These are phyloP conservation scores for Xenus cinereus DNA, from an alignment of 2,113 vertebrate genomes.

Conservation along the genomic window DNA sequence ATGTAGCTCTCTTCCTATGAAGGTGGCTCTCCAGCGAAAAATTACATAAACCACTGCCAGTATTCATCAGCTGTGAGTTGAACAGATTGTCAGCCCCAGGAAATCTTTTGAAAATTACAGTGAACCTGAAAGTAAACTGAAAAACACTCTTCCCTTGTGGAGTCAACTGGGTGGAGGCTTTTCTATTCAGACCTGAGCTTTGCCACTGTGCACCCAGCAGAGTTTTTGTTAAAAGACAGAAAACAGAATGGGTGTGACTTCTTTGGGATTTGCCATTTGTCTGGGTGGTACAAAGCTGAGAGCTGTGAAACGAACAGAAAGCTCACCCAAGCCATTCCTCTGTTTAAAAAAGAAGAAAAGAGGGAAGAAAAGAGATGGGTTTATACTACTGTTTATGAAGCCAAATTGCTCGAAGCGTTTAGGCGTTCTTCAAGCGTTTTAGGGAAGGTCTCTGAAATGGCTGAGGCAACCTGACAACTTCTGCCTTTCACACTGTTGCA, in stretches of 20 bases:
- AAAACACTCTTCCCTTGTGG: not conserved
- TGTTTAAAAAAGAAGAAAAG: not conserved
- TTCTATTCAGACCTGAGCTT: not conserved
- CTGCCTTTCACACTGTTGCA: not conserved
- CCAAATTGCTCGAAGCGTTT: not conserved
- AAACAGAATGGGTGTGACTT: not conserved
- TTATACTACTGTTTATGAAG: not conserved
- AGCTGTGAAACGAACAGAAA: not conserved
- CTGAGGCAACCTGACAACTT: not conserved
- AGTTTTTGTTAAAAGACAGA: not conserved
- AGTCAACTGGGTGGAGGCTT: not conserved
- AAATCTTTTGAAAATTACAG: not conserved
- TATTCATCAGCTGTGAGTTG: not conserved
- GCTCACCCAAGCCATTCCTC: not conserved
- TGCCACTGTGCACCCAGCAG: not conserved
- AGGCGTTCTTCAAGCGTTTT: not conserved
- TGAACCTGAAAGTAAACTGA: not conserved
- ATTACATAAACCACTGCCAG: not conserved
- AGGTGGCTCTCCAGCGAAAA: not conserved
- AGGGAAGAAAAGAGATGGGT: not conserved
- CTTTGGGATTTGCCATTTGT: not conserved
- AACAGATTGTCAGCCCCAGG: not conserved
- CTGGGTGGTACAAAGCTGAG: not conserved
- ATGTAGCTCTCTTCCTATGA: not conserved
- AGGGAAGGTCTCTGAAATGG: not conserved